Conservation (phyloP, 2,797 vertebrate genomes). For the Agapornis canus region DNA sequence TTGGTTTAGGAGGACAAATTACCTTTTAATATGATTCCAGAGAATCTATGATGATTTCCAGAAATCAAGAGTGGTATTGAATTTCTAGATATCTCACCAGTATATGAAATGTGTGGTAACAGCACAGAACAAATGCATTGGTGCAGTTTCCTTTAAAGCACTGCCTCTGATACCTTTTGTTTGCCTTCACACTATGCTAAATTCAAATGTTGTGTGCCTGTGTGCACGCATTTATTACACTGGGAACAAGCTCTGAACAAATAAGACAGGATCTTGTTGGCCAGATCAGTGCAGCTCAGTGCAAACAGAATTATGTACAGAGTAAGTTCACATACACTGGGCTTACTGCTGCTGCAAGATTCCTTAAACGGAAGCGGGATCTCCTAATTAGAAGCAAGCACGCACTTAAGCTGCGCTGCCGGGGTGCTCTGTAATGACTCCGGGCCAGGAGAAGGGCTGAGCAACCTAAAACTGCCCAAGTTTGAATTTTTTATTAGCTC, state of each 20-base stretch:
- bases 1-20: not conserved
- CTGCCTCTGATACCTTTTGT: not conserved
- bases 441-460: slow-evolving; percentile 43
- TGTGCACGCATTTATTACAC: not conserved
- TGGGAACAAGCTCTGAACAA: not conserved
- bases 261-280: not conserved
- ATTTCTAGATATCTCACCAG: not conserved
- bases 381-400: slow-evolving; percentile 14
- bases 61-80: not conserved
- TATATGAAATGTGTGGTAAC: not conserved
- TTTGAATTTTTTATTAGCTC: slow-evolving; percentile 75
- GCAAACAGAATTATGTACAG: not conserved
- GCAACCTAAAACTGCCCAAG: slow-evolving; percentile 29
- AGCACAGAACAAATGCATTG: accelerated
- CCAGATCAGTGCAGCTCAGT: not conserved
- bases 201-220: not conserved
- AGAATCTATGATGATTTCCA: not conserved
- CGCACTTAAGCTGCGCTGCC: slow-evolving; percentile 2
- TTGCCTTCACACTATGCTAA: not conserved
- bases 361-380: not conserved
- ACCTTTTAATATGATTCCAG: not conserved
- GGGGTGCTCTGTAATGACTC: not conserved
- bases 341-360: not conserved
- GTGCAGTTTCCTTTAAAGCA: not conserved
- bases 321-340: not conserved